A percentile compares a stretch with the other conserved stretches of the same genome.
These are phyloP conservation scores for Aphaenogaster ashmeadi DNA, from an alignment of 1,140 invertebrate species.

Conservation along the genomic window DNA sequence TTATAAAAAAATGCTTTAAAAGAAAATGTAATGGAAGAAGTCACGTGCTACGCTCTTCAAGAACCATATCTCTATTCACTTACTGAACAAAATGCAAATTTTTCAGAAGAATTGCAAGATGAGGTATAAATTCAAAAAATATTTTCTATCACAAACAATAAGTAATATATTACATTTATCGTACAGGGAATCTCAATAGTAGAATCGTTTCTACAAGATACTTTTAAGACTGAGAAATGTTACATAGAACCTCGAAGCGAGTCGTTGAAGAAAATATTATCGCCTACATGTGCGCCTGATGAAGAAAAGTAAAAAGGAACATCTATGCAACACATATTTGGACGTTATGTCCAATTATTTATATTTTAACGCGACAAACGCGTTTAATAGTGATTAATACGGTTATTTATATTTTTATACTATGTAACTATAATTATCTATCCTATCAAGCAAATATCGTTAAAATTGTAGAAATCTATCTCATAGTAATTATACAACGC, in stretches of 20 bases:
- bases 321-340: not conserved
- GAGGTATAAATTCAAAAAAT: not conserved
- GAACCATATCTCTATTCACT: not conserved
- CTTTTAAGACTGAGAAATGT: not conserved
- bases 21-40: not conserved
- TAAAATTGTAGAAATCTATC: not conserved
- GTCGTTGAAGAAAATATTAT: constrained; percentile 19
- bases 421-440: not conserved
- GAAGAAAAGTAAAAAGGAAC: not conserved
- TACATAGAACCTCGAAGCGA: not conserved
- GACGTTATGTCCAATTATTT: not conserved
- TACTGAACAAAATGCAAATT: not conserved
- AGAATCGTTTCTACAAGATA: not conserved
- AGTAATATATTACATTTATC: not conserved
- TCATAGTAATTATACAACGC: not conserved
- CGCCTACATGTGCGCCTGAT: not conserved
- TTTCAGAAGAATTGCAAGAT: not conserved
- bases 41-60: not conserved
- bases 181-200: not conserved
- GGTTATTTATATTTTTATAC: not conserved
- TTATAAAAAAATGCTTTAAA: not conserved
- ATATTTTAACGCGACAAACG: not conserved
- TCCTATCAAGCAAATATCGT: too few species aligned
- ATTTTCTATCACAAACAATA: not conserved
- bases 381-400: not conserved